Base-by-base conservation (phyloP, 1,140 invertebrate genomes). In the Heliothis subflexa region DNA sequence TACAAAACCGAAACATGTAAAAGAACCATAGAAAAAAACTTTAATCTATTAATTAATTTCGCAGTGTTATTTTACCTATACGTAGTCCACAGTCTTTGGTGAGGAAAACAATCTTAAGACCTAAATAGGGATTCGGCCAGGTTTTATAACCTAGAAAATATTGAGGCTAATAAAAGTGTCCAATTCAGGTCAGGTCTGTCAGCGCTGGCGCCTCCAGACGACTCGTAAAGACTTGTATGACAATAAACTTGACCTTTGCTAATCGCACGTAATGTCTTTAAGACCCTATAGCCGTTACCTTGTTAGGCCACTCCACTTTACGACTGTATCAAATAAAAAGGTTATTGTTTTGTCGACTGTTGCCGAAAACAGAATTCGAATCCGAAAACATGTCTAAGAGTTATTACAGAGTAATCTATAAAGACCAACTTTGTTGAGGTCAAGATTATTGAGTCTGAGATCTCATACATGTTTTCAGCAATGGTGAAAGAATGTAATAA, bases 201-300 rank as follows among this genome's bases (percentile, higher is more conserved):
- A 47, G 10, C 61, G n/a, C 40, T 45, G 40, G 7, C 12, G 45
- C 18, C 1, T 16, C 10, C 18, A 47, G 16, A 16, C 55, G 45
- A 14, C 13, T 74, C 71, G 33, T 74, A 74, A 73, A 47, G 52
- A 54, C 40, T 13, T 47, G 16, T 13, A 45, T 40, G 70, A 72
- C 33, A 57, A 57, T 74, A 45, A 59, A 59, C 55, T 47, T 74
- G 55, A 74, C 54, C 33, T 74, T 74, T 25, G 45, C 71, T 74
- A 61, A 74, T 74, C 55, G 55, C 54, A 57, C 40, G 21, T 45
- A 47, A 61, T 61, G 45, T 28, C 40, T 61, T 59, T 40, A 74
- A 33, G 54, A 57, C 40, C 7, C 54, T 45, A 61, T 40, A 11
- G 11, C 1, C 61, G 33, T 55, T 54, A 50, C 12, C 54, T 49